Conservation (phyloP, 1,140 invertebrate genomes). For the Lethrus apterus region DNA sequence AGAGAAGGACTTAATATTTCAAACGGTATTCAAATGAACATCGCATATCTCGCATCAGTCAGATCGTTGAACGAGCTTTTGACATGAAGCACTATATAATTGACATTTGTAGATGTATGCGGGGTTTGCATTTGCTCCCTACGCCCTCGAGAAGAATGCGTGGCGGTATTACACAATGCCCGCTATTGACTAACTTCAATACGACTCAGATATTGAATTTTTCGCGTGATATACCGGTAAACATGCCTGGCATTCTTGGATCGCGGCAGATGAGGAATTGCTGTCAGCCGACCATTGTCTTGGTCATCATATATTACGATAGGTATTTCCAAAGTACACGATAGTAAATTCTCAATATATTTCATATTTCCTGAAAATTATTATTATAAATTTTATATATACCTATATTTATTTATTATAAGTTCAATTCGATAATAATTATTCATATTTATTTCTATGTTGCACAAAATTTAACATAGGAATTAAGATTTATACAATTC, state of each 20-base stretch:
- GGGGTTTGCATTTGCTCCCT: slow-evolving; percentile 10
- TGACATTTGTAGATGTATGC: slow-evolving; percentile 30
- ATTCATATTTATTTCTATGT: too few species aligned
- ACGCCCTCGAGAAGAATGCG: slow-evolving; percentile 20
- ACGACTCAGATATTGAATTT: slow-evolving; percentile 31
- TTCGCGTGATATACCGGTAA: slow-evolving; percentile 28
- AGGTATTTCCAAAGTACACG: too few species aligned
- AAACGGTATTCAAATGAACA: slow-evolving; percentile 30
- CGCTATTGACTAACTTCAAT: slow-evolving; percentile 28
- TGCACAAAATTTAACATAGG: too few species aligned
- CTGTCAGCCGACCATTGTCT: slow-evolving; percentile 29
- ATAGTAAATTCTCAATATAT: too few species aligned
- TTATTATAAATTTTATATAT: too few species aligned
- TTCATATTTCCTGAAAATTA: too few species aligned
- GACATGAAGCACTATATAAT: slow-evolving; percentile 28
- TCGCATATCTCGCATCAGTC: slow-evolving; percentile 31
- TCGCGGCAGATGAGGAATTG: slow-evolving; percentile 29
- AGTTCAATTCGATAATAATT: too few species aligned
- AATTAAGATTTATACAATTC: too few species aligned
- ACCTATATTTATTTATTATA: too few species aligned
- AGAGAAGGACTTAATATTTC: slow-evolving; percentile 18
- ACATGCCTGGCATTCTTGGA: slow-evolving; percentile 25
- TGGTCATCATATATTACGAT: slow-evolving; percentile 7
- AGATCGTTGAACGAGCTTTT: slow-evolving; percentile 17
- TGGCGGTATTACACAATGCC: slow-evolving; percentile 22